Evolutionary conservation across 92 coral and sea anemone genomes (phyloP).

Genomic region (Chrysogorgia sp.): DNA sequence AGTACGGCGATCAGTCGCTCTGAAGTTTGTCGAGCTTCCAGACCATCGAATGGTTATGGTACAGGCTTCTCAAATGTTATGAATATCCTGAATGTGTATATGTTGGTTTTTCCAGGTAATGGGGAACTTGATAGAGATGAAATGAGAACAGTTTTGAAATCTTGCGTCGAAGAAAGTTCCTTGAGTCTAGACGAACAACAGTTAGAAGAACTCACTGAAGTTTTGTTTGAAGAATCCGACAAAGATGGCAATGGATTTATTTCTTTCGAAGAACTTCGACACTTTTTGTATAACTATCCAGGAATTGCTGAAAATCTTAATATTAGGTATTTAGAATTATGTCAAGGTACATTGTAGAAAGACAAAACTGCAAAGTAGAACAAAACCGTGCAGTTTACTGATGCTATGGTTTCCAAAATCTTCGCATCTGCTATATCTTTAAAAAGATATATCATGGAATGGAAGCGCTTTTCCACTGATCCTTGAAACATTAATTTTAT

Average conservation of each 20-base stretch:
- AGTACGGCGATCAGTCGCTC: too few species aligned
- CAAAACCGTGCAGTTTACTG: too few species aligned
- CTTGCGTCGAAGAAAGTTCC: slow-evolving; percentile 35
- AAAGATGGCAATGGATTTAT: slow-evolving; percentile 20
- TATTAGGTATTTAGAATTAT: slow-evolving; percentile 7
- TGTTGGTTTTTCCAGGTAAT: slow-evolving; percentile 5
- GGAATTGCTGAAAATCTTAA: slow-evolving; percentile 36
- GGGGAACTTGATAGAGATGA: slow-evolving; percentile 28
- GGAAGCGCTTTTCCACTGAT: too few species aligned
- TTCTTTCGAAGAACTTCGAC: slow-evolving; percentile 20
- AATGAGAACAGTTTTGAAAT: slow-evolving; percentile 31
- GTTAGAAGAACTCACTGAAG: slow-evolving; percentile 30
- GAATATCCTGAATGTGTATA: background rate
- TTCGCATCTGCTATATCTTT: too few species aligned
- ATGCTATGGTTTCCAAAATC: too few species aligned
- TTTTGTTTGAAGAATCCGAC: slow-evolving; percentile 37
- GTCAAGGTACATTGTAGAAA: too few species aligned
- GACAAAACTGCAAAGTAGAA: too few species aligned
- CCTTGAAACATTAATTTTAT: too few species aligned
- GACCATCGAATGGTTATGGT: too few species aligned
- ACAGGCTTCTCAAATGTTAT: too few species aligned
- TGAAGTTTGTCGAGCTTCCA: too few species aligned
- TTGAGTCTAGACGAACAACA: slow-evolving; percentile 30
- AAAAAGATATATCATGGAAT: too few species aligned
- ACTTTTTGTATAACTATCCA: slow-evolving; percentile 31